Percentiles rank a stretch among this genome's conserved stretches.
phyloP scores from a whole-genome alignment of 2,113 vertebrate species.

The Pseudois nayaur region DNA sequence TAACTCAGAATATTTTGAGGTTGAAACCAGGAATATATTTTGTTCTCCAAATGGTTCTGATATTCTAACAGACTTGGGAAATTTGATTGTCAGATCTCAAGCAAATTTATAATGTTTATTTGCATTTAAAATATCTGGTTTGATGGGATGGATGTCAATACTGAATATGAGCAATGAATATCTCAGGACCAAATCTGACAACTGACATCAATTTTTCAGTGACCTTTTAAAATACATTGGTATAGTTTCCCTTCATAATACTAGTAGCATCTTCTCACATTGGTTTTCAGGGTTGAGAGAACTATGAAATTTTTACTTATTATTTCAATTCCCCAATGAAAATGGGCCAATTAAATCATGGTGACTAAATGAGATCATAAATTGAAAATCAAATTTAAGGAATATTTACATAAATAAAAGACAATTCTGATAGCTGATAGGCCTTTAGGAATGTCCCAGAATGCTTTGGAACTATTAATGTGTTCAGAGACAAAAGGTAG shows the following conservation, averaged over 20 bases:
- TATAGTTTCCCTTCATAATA: neutral
- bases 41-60: neutral
- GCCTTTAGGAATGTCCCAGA: neutral
- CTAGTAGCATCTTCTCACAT: neutral
- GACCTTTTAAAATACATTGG: neutral
- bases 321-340: conserved; percentile 8
- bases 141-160: neutral
- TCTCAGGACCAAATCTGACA: neutral
- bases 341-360: neutral
- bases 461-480: neutral
- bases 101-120: neutral
- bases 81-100: neutral
- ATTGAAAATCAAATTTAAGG: neutral
- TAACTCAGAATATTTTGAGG: neutral
- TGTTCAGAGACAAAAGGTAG: neutral
- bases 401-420: neutral
- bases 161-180: neutral
- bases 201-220: conserved; percentile 31
- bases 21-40: neutral
- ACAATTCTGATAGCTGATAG: neutral
- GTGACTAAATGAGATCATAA: neutral
- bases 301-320: neutral
- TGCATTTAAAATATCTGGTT: neutral
- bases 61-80: neutral
- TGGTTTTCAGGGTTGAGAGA: neutral